Evolutionary conservation across 53 echinoderm and acorn worm genomes (phyloP).

Genomic region (Luidia sarsii): DNA sequence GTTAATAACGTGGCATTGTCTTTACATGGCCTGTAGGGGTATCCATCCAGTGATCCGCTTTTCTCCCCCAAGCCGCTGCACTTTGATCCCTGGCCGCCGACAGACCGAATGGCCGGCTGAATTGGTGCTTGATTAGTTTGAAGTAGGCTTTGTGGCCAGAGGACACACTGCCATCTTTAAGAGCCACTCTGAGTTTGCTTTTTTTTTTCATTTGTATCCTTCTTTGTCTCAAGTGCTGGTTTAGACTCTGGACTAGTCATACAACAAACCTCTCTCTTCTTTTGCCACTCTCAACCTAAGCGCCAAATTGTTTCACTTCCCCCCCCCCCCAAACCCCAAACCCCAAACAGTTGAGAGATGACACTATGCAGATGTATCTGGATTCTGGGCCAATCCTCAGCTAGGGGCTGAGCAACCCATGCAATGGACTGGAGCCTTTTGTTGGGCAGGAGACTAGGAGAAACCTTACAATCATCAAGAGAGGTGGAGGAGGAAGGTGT

Average conservation of each 20-base stretch:
- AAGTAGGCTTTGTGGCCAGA: too few relatives aligned
- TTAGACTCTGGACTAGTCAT: too few relatives aligned
- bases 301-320: too few relatives aligned
- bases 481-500: background rate
- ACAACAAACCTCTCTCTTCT: too few relatives aligned
- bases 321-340: too few relatives aligned
- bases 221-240: too few relatives aligned
- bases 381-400: too few relatives aligned
- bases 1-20: slow-evolving; percentile 7
- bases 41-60: background rate
- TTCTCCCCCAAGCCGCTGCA: background rate
- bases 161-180: background rate
- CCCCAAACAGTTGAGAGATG: too few relatives aligned
- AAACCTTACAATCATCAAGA: slow-evolving; percentile 20
- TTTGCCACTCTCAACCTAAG: too few relatives aligned
- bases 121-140: slow-evolving; percentile 21
- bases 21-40: background rate
- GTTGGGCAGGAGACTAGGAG: background rate
- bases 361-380: slow-evolving; percentile 38
- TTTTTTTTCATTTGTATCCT: background rate
- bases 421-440: background rate
- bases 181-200: background rate
- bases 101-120: too few relatives aligned
- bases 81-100: background rate
- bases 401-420: background rate